Conservation (phyloP, 2,888 invertebrate genomes). For the Metacarcinus magister region DNA sequence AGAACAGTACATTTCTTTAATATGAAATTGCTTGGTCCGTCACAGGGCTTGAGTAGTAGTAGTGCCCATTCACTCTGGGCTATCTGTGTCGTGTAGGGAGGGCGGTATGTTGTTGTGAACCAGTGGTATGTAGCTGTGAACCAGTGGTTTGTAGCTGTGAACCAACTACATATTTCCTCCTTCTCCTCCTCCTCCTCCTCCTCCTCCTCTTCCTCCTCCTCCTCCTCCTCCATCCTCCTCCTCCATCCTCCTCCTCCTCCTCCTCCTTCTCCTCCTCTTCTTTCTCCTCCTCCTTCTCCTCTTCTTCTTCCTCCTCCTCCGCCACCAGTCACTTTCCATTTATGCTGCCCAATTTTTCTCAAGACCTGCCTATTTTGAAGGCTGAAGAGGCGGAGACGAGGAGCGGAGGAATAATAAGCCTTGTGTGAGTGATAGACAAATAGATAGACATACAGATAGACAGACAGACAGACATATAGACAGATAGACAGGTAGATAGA, state of each 20-base stretch:
- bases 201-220: background rate
- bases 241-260: background rate
- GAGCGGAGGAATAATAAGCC: background rate
- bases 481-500: background rate
- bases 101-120: too few species aligned
- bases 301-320: background rate
- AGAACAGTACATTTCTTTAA: too few species aligned
- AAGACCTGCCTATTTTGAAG: background rate
- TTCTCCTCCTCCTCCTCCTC: too few species aligned
- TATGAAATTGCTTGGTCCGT: too few species aligned
- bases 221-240: background rate
- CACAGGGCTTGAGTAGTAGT: too few species aligned
- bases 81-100: too few species aligned
- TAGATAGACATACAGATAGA: background rate
- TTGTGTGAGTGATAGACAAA: background rate
- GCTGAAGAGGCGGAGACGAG: background rate
- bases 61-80: too few species aligned
- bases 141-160: too few species aligned
- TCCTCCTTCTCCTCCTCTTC: background rate
- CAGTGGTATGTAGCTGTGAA: too few species aligned
- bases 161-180: too few species aligned
- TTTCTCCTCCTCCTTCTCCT: background rate
- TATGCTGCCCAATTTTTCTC: background rate
- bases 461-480: background rate
- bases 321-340: background rate